Base-by-base conservation (phyloP, 2,888 invertebrate genomes). In the Drosophila trichaetosa region DNA sequence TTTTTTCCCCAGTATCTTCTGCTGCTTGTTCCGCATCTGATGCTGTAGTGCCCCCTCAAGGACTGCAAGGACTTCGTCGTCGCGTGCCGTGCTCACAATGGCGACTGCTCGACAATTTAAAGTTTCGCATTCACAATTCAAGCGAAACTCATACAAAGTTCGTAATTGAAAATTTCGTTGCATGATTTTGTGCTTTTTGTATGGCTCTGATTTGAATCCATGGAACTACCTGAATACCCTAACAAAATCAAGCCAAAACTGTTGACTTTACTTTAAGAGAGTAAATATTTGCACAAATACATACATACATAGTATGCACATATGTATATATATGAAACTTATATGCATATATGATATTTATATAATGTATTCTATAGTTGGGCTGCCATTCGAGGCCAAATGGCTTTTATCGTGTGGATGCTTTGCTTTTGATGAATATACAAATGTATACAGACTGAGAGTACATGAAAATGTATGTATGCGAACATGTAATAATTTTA, bases 141-240 rank as follows among this genome's bases (percentile, higher is more conserved):
- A 16, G 42, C 52, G 27, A 54, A 31, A 40, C 21, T 42, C 1
- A 21, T 21, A 18, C 33, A 34, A 62, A 71, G 52, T 54, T 77
- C n/a, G 40, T 54, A 79, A 75, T 75, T 75, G 77, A 61, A 79
- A 75, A 67, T 76, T 64, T 58, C 56, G 38, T 61, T 71, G 79
- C 79, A 51, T 66, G 69, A 62, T 77, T 65, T 48, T 24, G 49
- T 8, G 46, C 21, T 5, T 10, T 40, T n/a, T 40, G n/a, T 1
- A 5, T n/a, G 24, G 58, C 33, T 29, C 29, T 48, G 70, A 66
- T 52, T 53, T 49, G 10, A 16, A 33, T 42, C 10, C 34, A 29
- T 5, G 51, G 8, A 21, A 21, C 1, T 11, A 11, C 5, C 21
- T 13, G 42, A 42, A 42, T 21, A 21, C 11, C 21, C 5, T 2